A percentile compares a stretch with the other conserved stretches of the same genome.
These are phyloP conservation scores for Drosophila ustulata DNA, from an alignment of 2,888 invertebrate species.

Conservation along the genomic window DNA sequence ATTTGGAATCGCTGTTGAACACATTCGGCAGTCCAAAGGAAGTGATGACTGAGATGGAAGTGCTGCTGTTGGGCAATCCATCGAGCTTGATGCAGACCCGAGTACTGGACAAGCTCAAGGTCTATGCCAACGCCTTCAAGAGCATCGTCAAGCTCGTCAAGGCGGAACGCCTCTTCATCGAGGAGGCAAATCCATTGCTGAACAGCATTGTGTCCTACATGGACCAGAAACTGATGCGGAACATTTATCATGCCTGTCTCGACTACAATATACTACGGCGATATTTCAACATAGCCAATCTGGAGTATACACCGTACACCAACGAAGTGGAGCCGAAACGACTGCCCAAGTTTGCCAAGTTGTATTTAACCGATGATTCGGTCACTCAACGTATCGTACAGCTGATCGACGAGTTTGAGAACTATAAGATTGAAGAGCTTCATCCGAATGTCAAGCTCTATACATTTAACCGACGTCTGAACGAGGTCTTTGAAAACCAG, in stretches of 20 bases:
- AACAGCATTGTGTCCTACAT: constrained; percentile 55
- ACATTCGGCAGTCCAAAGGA: constrained; percentile 61
- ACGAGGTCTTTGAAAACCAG: constrained; percentile 67
- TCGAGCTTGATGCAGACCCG: constrained; percentile 37
- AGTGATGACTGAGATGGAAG: constrained; percentile 55
- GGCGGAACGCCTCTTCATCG: constrained; percentile 69
- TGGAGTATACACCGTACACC: constrained; percentile 7
- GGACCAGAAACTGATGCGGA: constrained; percentile 43
- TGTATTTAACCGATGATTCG: constrained; percentile 67
- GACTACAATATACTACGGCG: constrained; percentile 70
- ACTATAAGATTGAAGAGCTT: constrained; percentile 56
- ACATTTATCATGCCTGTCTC: constrained; percentile 69
- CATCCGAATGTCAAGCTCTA: constrained; percentile 60
- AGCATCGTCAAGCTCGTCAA: constrained; percentile 68
- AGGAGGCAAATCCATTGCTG: constrained; percentile 69
- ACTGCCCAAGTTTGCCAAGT: constrained; percentile 68
- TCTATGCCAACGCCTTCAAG: constrained; percentile 64
- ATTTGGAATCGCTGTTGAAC: constrained; percentile 73
- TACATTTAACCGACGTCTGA: constrained; percentile 57
- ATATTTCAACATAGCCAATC: constrained; percentile 34
- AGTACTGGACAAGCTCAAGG: constrained; percentile 57
- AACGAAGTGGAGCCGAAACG: constrained; percentile 36
- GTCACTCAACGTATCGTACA: constrained; percentile 64
- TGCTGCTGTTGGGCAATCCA: constrained; percentile 54
- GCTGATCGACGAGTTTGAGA: constrained; percentile 60